Evolutionary conservation across 2,888 invertebrate genomes (phyloP).

Genomic region (Sisyra nigra): DNA sequence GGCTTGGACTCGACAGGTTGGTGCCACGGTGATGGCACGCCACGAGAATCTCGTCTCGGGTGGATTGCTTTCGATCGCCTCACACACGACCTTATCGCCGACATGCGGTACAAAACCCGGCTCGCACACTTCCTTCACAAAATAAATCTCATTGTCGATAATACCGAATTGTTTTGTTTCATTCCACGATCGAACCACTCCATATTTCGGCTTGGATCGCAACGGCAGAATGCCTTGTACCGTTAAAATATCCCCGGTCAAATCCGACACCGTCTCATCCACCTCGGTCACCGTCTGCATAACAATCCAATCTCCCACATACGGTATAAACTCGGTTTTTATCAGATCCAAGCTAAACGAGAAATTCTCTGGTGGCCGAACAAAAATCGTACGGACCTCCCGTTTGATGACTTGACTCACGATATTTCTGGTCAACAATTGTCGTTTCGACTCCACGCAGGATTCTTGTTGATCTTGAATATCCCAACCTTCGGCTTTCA

Average conservation of each 20-base stretch:
- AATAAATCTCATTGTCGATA: constrained; percentile 42
- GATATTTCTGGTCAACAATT: constrained; percentile 19
- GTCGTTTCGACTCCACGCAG: constrained; percentile 10
- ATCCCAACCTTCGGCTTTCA: constrained; percentile 29
- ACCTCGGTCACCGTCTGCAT: constrained; percentile 44
- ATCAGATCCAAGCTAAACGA: constrained; percentile 43
- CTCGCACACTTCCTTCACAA: constrained; percentile 36
- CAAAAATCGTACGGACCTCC: constrained; percentile 23
- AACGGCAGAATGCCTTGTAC: constrained; percentile 42
- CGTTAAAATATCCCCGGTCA: constrained; percentile 39
- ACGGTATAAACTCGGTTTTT: constrained; percentile 44
- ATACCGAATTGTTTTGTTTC: constrained; percentile 27
- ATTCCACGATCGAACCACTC: constrained; percentile 30
- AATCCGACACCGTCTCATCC: constrained; percentile 34
- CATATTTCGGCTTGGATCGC: constrained; percentile 35
- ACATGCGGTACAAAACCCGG: constrained; percentile 34
- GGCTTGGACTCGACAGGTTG: constrained; percentile 14
- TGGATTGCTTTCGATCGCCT: constrained; percentile 60
- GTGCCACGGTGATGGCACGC: constrained; percentile 38
- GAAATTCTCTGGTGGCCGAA: constrained; percentile 39
- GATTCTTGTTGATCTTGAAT: constrained; percentile 13
- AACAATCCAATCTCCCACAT: constrained; percentile 52
- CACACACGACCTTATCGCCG: constrained; percentile 45
- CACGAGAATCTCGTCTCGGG: constrained; percentile 28
- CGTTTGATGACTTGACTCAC: constrained; percentile 27